phyloP scores from a whole-genome alignment of 2,888 invertebrate genomes.

The Phania funesta region DNA sequence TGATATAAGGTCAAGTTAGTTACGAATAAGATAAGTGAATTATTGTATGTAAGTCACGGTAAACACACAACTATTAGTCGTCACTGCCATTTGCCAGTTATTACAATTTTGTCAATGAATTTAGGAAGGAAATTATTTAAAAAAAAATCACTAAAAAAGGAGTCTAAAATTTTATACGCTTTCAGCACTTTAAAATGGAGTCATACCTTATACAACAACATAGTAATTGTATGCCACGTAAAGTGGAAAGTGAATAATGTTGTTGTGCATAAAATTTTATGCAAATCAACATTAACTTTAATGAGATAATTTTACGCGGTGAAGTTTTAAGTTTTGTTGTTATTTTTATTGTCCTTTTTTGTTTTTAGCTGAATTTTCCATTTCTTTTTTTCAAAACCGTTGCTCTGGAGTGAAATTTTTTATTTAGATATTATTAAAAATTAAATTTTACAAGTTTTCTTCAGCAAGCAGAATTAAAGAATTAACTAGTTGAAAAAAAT shows the following conservation, averaged over 20 bases:
- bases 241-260: neutral
- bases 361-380: no score
- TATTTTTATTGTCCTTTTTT: no score
- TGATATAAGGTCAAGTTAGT: slow-evolving; percentile 23
- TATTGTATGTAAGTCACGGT: slow-evolving; percentile 37
- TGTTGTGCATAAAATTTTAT: no score
- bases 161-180: slow-evolving; percentile 52
- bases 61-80: slow-evolving; percentile 21
- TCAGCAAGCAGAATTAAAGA: no score
- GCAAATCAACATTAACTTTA: no score
- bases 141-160: neutral
- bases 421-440: no score
- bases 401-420: no score
- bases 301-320: no score
- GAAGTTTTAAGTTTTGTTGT: no score
- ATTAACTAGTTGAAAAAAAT: no score
- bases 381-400: no score
- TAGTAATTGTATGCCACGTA: neutral
- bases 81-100: slow-evolving; percentile 39
- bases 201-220: neutral
- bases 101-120: slow-evolving; percentile 16
- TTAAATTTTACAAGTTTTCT: no score
- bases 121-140: slow-evolving; percentile 20
- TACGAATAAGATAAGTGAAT: slow-evolving; percentile 44
- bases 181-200: neutral